A percentile compares a stretch with the other conserved stretches of the same genome.
These are phyloP conservation scores for Geodia barretti DNA, from an alignment of 37 sponge, comb jelly and placozoan genomes.

Conservation along the genomic window DNA sequence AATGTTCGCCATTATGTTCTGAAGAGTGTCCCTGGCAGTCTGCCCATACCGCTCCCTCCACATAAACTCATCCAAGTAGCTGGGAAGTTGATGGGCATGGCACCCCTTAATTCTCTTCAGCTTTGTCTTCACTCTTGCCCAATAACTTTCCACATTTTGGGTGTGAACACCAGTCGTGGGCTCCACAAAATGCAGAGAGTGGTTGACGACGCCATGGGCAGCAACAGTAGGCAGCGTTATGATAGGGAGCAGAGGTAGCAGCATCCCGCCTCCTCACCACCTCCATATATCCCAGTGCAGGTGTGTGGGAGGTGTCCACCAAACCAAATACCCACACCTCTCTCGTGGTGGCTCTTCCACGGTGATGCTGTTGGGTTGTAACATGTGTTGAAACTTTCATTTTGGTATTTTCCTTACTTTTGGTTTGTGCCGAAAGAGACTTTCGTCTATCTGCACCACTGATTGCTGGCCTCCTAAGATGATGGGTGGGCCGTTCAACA, in stretches of 20 bases:
- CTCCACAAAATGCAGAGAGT: constrained; percentile 29
- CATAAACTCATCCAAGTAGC: constrained; percentile 81
- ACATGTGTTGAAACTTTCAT: no score
- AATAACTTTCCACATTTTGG: constrained; percentile 63
- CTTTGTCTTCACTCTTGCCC: constrained; percentile 56
- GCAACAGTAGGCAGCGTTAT: no score
- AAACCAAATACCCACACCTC: constrained; percentile 78
- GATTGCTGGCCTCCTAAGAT: constrained; percentile 29
- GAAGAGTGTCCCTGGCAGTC: no score
- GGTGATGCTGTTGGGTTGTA: constrained; percentile 39
- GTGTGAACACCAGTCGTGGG: constrained; percentile 68
- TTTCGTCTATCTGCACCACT: constrained; percentile 57
- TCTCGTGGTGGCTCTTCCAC: constrained; percentile 43
- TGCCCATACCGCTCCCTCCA: constrained; percentile 62
- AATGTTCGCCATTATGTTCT: no score
- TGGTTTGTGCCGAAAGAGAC: constrained; percentile 51
- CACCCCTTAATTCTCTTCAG: constrained; percentile 71
- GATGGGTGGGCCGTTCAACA: constrained; percentile 10
- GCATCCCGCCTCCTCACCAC: constrained; percentile 39
- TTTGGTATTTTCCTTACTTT: constrained; percentile 40
- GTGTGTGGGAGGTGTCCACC: constrained; percentile 37
- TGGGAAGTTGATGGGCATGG: constrained; percentile 20
- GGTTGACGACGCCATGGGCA: constrained; percentile 27
- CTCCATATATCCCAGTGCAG: constrained; percentile 71
- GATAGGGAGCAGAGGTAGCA: no score